Evolutionary conservation across 2,888 invertebrate species (phyloP), one percentile per base, ranked within the genome.

Genomic region (Dugesia japonica): DNA sequence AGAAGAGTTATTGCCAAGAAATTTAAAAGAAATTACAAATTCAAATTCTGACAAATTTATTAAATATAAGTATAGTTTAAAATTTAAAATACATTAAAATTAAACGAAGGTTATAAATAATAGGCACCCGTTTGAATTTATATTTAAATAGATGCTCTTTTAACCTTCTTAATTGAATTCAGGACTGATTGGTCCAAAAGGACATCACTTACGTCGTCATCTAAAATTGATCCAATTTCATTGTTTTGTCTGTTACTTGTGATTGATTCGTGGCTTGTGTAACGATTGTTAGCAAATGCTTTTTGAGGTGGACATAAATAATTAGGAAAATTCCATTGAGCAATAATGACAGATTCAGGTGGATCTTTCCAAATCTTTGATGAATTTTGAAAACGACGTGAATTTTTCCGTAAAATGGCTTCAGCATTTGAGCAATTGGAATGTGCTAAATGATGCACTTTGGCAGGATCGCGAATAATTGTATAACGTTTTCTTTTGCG

Each of bases 361-460:
- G 56, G 56, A 23, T 56, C 56, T 56, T 56, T 56, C 56, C 56
- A 56, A 56, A 56, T 23, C 56, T 56, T 56, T 56, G 56, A 56
- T 20, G 56, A 56, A 56, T 56, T 56, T 20, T 56, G 56, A 56
- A 56, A 56, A 56, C 56, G 56, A n/a, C 23, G 56, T 56, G 56
- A 56, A 56, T 56, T 56, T 23, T 56, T 56, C 56, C 56, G 56
- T 56, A 56, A 56, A 56, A 56, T 56, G 4, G 17, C 23, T 56
- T 56, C 56, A 56, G 56, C 56, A 56, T 56, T 56, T 56, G 56
- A 56, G 56, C 56, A 56, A 56, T 56, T 56, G 56, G 56, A 56
- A 56, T 56, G 56, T 56, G 74, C 74, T 26, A 74, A 42, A 33
- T 74, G 74, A n/a, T 74, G 74, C 74, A 74, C 74, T 33, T 33